phyloP scores from a whole-genome alignment of 2,797 vertebrate species.

The Acanthurus leucopareius region DNA sequence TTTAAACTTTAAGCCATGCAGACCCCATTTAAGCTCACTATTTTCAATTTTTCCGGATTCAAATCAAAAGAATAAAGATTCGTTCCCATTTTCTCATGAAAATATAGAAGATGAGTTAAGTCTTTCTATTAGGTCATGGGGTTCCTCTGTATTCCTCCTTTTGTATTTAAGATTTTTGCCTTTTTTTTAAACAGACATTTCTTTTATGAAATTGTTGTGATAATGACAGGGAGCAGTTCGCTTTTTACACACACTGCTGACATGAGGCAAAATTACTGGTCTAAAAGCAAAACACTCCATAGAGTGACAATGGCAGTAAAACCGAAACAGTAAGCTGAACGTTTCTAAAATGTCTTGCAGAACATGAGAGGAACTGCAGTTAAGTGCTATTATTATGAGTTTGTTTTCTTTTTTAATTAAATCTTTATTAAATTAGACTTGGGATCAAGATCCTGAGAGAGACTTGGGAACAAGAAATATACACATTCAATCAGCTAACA shows the following conservation, averaged over 20 bases:
- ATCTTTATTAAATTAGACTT: no score
- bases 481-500: no score
- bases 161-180: no score
- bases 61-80: neutral
- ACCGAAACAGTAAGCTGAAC: neutral
- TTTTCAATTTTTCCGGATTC: neutral
- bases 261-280: neutral
- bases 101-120: neutral
- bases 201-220: neutral
- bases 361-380: no score
- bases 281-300: neutral
- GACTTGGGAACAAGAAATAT: no score
- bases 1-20: slow-evolving; percentile 37
- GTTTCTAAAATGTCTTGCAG: neutral
- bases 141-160: no score
- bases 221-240: neutral
- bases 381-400: no score
- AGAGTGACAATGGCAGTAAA: neutral
- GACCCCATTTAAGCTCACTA: slow-evolving; percentile 8
- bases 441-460: no score
- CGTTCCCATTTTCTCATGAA: neutral
- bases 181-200: neutral
- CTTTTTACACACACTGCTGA: neutral
- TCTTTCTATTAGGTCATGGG: neutral
- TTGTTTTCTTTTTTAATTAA: no score